A percentile compares a stretch with the other conserved stretches of the same genome.
Evolutionary conservation across 2,113 vertebrate genomes (phyloP).

Genomic region (Chauna torquata): DNA sequence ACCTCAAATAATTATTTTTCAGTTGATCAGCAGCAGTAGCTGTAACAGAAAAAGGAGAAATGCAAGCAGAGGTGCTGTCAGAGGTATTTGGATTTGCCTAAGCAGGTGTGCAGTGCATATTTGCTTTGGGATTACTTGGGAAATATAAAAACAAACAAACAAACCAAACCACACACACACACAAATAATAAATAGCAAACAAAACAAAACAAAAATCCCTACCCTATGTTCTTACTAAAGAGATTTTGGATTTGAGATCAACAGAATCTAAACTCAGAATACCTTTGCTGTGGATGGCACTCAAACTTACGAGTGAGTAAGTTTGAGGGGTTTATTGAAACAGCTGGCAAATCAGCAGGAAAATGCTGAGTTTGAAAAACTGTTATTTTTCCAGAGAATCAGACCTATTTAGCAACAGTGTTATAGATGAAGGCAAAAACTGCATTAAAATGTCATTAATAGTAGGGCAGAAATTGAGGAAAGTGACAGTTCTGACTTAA

Average conservation of each 20-base stretch:
- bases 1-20: not conserved
- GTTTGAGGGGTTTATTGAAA: slow-evolving; percentile 67
- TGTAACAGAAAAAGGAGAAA: not conserved
- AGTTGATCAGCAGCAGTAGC: not conserved
- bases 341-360: slow-evolving; percentile 75
- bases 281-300: slow-evolving; percentile 15
- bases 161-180: no score
- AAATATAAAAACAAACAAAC: not conserved
- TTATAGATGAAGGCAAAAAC: slow-evolving; percentile 75
- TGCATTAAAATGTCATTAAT: slow-evolving; percentile 70
- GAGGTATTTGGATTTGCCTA: not conserved
- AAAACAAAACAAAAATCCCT: not conserved
- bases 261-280: slow-evolving; percentile 41
- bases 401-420: slow-evolving; percentile 75
- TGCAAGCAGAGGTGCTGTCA: not conserved
- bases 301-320: slow-evolving; percentile 59
- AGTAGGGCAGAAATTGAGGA: slow-evolving; percentile 66
- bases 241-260: slow-evolving; percentile 33
- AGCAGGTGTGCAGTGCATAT: not conserved
- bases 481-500: slow-evolving; percentile 65
- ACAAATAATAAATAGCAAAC: not conserved
- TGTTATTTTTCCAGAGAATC: slow-evolving; percentile 75
- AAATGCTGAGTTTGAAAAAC: slow-evolving; percentile 76
- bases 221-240: not conserved
- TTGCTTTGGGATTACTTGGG: not conserved